A percentile compares a stretch with the other conserved stretches of the same genome.
Evolutionary conservation across 2,888 invertebrate genomes (phyloP).

Genomic region (Himalopsyche anomala): DNA sequence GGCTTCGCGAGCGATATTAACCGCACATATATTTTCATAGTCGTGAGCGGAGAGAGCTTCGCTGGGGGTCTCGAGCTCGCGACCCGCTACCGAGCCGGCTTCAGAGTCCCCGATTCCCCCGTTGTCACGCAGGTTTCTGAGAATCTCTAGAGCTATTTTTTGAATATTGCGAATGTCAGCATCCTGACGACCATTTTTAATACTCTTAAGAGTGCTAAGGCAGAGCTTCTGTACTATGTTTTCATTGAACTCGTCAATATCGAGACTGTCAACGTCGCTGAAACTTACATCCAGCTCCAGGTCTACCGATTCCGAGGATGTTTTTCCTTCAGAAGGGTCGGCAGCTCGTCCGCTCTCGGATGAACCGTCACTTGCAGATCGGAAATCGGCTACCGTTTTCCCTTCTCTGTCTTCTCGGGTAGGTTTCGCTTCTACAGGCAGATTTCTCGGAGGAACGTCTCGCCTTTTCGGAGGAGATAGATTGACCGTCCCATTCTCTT

Average conservation of each 20-base stretch:
- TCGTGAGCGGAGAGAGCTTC: constrained; percentile 80
- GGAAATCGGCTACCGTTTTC: constrained; percentile 68
- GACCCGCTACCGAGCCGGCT: constrained; percentile 71
- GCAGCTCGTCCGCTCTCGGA: constrained; percentile 72
- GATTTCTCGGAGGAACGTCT: constrained; percentile 78
- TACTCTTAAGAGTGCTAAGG: constrained; percentile 76
- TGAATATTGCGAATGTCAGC: constrained; percentile 77
- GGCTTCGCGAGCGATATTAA: constrained; percentile 80
- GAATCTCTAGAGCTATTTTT: constrained; percentile 76
- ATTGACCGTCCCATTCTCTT: constrained; percentile 72
- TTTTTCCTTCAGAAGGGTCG: constrained; percentile 72
- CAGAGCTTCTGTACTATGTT: constrained; percentile 77
- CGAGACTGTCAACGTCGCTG: constrained; percentile 77
- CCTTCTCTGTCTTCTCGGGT: constrained; percentile 60
- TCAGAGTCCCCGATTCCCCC: constrained; percentile 70
- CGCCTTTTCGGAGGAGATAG: constrained; percentile 76
- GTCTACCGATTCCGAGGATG: constrained; percentile 76
- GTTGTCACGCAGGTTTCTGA: constrained; percentile 77
- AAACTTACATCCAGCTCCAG: constrained; percentile 77
- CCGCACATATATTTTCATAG: constrained; percentile 81
- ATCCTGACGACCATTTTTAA: constrained; percentile 77
- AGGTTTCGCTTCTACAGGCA: constrained; percentile 71
- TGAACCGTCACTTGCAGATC: constrained; percentile 73
- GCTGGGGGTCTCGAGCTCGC: constrained; percentile 77
- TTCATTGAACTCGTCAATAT: constrained; percentile 77